Conservation (phyloP, 2,888 invertebrate genomes). For the Synergus japonicus region DNA sequence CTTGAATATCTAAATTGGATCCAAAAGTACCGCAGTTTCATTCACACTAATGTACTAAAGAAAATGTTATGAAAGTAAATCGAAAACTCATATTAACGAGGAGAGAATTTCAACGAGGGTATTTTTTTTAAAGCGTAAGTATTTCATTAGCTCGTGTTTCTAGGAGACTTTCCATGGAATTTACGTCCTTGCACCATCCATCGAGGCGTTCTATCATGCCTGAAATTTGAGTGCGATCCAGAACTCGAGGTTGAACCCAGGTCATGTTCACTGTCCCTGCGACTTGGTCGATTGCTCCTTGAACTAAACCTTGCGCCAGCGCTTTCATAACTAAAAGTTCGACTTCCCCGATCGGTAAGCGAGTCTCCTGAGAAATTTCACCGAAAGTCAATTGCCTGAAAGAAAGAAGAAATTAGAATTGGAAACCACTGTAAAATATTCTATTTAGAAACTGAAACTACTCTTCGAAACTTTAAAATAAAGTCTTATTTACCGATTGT, state of each 20-base stretch:
- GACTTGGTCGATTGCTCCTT: slow-evolving; percentile 97
- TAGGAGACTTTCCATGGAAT: slow-evolving; percentile 85
- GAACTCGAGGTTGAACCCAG: slow-evolving; percentile 91
- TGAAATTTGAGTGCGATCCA: slow-evolving; percentile 84
- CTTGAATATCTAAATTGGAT: background rate
- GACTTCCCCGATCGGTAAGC: slow-evolving; percentile 90
- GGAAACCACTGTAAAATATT: slow-evolving; percentile 1
- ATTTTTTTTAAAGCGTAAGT: slow-evolving; percentile 81
- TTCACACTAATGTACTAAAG: background rate
- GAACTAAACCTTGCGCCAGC: slow-evolving; percentile 93
- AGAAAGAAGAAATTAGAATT: background rate
- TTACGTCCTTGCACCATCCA: slow-evolving; percentile 87
- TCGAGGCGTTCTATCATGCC: slow-evolving; percentile 86
- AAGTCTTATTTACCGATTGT: slow-evolving; percentile 80
- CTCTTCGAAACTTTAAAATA: background rate
- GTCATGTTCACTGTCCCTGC: slow-evolving; percentile 86
- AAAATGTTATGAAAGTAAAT: slow-evolving; percentile 12
- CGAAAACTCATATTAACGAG: slow-evolving; percentile 8
- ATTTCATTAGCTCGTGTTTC: slow-evolving; percentile 89
- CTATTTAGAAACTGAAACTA: background rate
- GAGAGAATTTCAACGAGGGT: background rate
- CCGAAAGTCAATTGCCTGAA: slow-evolving; percentile 88
- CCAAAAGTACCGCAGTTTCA: background rate
- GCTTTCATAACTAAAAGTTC: slow-evolving; percentile 99
- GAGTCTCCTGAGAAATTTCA: slow-evolving; percentile 93